Evolutionary conservation across 2,797 vertebrate genomes (phyloP).

Genomic region (Microhierax caerulescens): DNA sequence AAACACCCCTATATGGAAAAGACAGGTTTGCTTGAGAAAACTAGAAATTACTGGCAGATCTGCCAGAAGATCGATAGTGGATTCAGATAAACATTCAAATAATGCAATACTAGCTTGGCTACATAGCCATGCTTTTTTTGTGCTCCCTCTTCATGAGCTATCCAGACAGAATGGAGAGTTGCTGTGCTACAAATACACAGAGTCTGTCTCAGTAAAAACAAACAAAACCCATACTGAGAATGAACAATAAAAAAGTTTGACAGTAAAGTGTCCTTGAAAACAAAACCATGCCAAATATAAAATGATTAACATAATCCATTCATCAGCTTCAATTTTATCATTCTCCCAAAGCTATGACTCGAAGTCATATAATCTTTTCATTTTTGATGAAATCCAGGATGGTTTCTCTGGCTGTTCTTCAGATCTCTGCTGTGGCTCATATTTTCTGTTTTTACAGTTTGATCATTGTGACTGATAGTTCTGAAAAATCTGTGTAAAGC

Average conservation of each 20-base stretch:
- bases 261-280: conserved; percentile 32
- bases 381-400: neutral
- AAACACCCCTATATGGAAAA: neutral
- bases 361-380: neutral
- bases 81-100: neutral
- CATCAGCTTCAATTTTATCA: neutral
- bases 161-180: neutral
- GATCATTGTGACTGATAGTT: neutral
- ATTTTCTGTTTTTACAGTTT: conserved; percentile 4
- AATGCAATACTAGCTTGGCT: neutral
- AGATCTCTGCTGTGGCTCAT: neutral
- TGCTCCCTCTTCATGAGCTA: neutral
- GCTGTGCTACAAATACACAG: neutral
- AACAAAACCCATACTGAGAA: conserved; percentile 13
- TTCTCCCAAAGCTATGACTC: neutral
- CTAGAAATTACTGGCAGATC: neutral
- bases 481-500: neutral
- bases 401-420: neutral
- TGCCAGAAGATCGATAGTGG: neutral
- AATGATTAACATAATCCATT: conserved; percentile 15
- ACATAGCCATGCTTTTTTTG: neutral
- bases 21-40: neutral
- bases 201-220: conserved; percentile 26
- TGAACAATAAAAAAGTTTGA: neutral
- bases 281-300: conserved; percentile 14